Conservation (phyloP, 2,888 invertebrate genomes). For the Ochlodes sylvanus region DNA sequence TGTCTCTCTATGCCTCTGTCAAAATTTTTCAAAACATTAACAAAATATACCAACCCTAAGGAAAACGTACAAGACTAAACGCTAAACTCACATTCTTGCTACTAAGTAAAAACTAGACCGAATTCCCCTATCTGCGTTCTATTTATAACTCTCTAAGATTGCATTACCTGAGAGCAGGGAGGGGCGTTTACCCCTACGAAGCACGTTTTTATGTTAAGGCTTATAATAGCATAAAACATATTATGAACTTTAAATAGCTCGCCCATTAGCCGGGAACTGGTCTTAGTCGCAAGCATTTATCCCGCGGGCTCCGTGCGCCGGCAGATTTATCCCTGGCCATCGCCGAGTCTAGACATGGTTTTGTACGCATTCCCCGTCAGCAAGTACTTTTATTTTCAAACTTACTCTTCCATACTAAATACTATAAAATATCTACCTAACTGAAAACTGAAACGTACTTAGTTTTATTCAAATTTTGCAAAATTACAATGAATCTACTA, state of each 20-base stretch:
- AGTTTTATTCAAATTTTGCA: no score
- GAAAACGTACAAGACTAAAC: constrained; percentile 39
- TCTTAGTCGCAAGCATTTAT: constrained; percentile 45
- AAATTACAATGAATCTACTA: no score
- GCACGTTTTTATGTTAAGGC: constrained; percentile 54
- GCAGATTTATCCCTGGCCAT: constrained; percentile 45
- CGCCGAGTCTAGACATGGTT: constrained; percentile 35
- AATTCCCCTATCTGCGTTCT: constrained; percentile 51
- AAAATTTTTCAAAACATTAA: no score
- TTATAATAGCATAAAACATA: constrained; percentile 48
- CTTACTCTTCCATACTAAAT: no score
- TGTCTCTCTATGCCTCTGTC: no score
- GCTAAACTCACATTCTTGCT: constrained; percentile 42
- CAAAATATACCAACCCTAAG: no score
- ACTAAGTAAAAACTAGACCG: constrained; percentile 54
- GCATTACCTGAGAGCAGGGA: constrained; percentile 43
- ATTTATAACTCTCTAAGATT: constrained; percentile 54
- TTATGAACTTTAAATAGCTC: constrained; percentile 55
- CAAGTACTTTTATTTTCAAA: not conserved
- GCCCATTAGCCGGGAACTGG: constrained; percentile 56
- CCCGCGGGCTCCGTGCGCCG: constrained; percentile 42
- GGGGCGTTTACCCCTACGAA: constrained; percentile 55
- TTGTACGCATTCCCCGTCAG: constrained; percentile 22
- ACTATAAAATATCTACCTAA: no score
- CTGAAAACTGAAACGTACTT: no score